Evolutionary conservation across 2,888 invertebrate genomes (phyloP), one percentile per base, ranked within the genome.

Genomic region (Eupithecia exiguata): DNA sequence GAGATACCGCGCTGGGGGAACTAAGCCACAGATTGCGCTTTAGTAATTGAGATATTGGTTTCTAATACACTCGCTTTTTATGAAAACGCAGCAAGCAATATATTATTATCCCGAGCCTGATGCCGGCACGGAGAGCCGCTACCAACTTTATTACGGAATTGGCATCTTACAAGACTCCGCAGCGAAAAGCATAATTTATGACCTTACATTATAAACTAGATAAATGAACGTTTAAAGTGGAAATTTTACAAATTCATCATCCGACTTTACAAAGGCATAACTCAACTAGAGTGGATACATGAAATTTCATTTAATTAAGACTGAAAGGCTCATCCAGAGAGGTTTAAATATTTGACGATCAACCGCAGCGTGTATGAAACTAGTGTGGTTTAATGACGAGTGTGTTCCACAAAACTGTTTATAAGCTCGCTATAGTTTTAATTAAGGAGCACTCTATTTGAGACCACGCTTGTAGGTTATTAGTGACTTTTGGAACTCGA

Each of bases 291-390:
- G 62, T 65, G 65, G 66, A 76, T 73, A 74, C 71, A 77, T 77
- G 78, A 74, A 76, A 73, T 78, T 77, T 75, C 73, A 77, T 85
- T 84, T 83, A 84, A 85, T 86, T 85, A 86, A 79, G 79, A 79
- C 80, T 76, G 74, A 83, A 82, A 82, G 82, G 78, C 79, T 81
- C 71, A 80, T 78, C 76, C 79, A 79, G 79, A 80, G 80, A 82
- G 81, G 80, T 83, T 83, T 82, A 82, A 83, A 85, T 84, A 78
- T 86, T 84, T 85, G 80, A 84, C 75, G 80, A 84, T 76, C 79
- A 76, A 78, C 82, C 84, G 67, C 86, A 82, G 76, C 78, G 78
- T 81, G 84, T 82, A 84, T 84, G 83, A 84, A 83, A 79, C 72
- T 75, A 77, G 77, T 78, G 83, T 79, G 80, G 82, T 79, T 77